Evolutionary conservation across 2,797 vertebrate species (phyloP), one percentile per base, ranked within the genome.

Genomic region (Enteromius anoplus): DNA sequence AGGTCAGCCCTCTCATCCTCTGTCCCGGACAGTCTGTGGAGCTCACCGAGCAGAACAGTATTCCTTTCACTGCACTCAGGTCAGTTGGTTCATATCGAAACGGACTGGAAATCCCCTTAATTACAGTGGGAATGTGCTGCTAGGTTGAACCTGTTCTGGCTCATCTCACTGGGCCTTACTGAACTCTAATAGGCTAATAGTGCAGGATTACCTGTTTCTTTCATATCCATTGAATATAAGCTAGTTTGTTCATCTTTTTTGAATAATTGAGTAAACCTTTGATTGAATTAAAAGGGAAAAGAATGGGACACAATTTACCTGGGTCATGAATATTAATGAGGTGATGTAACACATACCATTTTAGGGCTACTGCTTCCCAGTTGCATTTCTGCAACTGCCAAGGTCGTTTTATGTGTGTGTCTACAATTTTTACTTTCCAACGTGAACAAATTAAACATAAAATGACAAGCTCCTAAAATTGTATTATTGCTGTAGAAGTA

Each of bases 71-170:
- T 84, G 78, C 29, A 10, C 83, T 82, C 68, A 85, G 78, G 78
- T 83, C 85, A 73, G n/a, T 73, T 78, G 78, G 70, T 84, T 88
- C 71, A 68, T 84, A 75, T 69, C 69, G 77, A 85, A 80, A 84
- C 32, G 1, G 78, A 51, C 51, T 88, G 84, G 84, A 88, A 88
- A 84, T 87, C 80, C 85, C 84, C 85, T 77, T 66, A 12, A 75
- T 85, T 82, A 80, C 72, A 84, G 79, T 76, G 79, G 78, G 72
- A 80, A 77, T 76, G 79, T 37, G 76, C 47, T 51, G 71, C 37
- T 51, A 53, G 45, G 45, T 34, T 66, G 37, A 60, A 82, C 83
- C 60, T 80, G 65, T 71, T 78, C 84, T 82, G 80, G 82, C 71
- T 85, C 80, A 72, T 82, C 80, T 80, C 45, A 14, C 78, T 84